Conservation (phyloP, 2,113 vertebrate species). For the Ascaphus truei region DNA sequence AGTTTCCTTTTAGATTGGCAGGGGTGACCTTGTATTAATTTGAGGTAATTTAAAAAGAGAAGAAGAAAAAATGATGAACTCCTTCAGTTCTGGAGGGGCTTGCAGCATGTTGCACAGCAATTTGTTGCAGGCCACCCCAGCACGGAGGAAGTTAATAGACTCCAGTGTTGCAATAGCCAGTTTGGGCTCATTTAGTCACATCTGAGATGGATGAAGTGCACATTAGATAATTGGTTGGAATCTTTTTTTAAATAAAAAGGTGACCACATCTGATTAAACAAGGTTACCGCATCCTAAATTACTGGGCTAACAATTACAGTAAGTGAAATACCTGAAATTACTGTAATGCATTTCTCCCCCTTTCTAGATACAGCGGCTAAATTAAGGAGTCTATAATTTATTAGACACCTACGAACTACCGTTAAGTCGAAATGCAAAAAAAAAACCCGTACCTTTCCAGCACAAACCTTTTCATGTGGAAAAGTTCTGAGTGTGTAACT, state of each 20-base stretch:
- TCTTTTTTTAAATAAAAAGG: constrained; percentile 42
- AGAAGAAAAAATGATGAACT: background rate
- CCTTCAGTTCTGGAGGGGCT: background rate
- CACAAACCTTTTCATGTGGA: too few relatives aligned
- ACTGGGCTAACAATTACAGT: constrained; percentile 57
- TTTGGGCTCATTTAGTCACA: constrained; percentile 46
- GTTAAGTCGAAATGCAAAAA: background rate
- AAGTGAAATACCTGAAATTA: constrained; percentile 37
- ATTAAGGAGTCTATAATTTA: constrained; percentile 4
- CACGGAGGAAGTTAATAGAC: constrained; percentile 35
- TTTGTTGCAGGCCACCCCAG: background rate
- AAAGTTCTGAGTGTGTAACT: too few relatives aligned
- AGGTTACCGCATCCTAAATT: constrained; percentile 50
- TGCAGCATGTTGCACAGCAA: too few relatives aligned
- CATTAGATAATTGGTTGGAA: constrained; percentile 47
- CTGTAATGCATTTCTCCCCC: constrained; percentile 11
- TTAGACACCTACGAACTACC: background rate
- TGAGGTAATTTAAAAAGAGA: constrained; percentile 72
- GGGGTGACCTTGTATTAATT: constrained; percentile 89
- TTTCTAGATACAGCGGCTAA: background rate
- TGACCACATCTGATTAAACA: constrained; percentile 48
- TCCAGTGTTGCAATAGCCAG: constrained; percentile 64
- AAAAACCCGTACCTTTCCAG: too few relatives aligned
- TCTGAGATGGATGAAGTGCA: constrained; percentile 43
- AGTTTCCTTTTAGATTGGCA: constrained; percentile 77